These are phyloP conservation scores for Cylindroiulus punctatus DNA, from an alignment of 2,888 invertebrate species.

Conservation along the genomic window DNA sequence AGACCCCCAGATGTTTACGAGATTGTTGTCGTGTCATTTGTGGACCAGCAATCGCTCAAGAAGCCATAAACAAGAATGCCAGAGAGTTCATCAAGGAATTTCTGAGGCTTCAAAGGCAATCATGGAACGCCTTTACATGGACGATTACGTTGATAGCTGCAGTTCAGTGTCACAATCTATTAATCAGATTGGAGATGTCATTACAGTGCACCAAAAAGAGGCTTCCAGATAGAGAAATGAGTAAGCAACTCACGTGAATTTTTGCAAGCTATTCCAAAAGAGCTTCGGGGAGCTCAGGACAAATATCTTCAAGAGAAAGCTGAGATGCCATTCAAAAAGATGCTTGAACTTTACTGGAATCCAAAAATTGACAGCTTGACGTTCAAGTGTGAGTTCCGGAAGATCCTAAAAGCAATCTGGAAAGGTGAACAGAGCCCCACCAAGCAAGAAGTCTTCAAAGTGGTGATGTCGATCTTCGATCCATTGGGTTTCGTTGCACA, in stretches of 20 bases:
- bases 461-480: neutral
- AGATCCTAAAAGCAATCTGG: neutral
- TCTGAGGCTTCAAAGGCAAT: neutral
- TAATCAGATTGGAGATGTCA: neutral
- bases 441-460: neutral
- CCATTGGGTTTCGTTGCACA: slow-evolving; percentile 20
- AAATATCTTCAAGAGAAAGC: neutral
- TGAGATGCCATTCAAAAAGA: neutral
- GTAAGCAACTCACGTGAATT: neutral
- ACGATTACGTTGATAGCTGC: neutral
- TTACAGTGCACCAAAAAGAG: neutral
- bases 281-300: neutral
- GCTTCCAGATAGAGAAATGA: neutral
- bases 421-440: neutral
- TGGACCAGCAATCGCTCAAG: neutral
- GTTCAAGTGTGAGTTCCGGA: neutral
- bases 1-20: neutral
- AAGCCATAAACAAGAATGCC: neutral
- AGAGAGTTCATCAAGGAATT: neutral
- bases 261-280: neutral
- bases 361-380: neutral
- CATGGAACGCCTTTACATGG: neutral
- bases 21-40: neutral
- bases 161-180: neutral
- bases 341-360: neutral